A percentile compares a stretch with the other conserved stretches of the same genome.
These are phyloP conservation scores for Reticulitermes lucifugus DNA, from an alignment of 2,888 invertebrate species.

Conservation along the genomic window DNA sequence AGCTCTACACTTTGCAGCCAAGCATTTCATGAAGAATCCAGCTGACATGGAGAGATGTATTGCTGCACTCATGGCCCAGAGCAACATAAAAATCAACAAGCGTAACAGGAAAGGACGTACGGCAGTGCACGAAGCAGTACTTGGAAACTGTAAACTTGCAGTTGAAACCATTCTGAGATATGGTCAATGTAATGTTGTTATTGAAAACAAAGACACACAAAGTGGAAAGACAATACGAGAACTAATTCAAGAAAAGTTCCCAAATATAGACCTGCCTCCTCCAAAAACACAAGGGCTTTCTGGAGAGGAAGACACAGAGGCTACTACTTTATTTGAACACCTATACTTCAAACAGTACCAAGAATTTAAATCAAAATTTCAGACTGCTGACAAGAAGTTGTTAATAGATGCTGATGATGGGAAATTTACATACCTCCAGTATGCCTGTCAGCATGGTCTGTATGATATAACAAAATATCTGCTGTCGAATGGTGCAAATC, in stretches of 20 bases:
- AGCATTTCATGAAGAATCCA: constrained; percentile 19
- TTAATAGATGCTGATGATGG: constrained; percentile 34
- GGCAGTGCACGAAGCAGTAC: constrained; percentile 15
- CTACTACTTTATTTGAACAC: not conserved
- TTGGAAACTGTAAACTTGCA: not conserved
- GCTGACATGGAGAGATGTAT: constrained; percentile 18
- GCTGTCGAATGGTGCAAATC: constrained; percentile 30
- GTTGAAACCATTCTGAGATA: constrained; percentile 12
- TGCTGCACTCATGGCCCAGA: not conserved
- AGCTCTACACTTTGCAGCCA: constrained; percentile 31
- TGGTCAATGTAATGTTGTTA: constrained; percentile 2
- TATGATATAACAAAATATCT: constrained; percentile 16
- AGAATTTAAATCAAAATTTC: constrained; percentile 17
- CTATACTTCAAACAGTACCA: constrained; percentile 13
- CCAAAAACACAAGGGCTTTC: not conserved
- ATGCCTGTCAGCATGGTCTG: constrained; percentile 37
- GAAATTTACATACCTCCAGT: constrained; percentile 35
- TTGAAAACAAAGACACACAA: constrained; percentile 15
- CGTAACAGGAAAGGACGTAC: constrained; percentile 32
- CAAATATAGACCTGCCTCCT: constrained; percentile 8
- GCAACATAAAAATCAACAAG: constrained; percentile 4
- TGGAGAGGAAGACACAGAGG: constrained; percentile 6
- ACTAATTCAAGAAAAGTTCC: constrained; percentile 19
- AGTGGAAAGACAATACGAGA: constrained; percentile 23
- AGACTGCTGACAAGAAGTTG: not conserved